Evolutionary conservation across 1,140 invertebrate genomes (phyloP).

Genomic region (Trichogramma pretiosum): DNA sequence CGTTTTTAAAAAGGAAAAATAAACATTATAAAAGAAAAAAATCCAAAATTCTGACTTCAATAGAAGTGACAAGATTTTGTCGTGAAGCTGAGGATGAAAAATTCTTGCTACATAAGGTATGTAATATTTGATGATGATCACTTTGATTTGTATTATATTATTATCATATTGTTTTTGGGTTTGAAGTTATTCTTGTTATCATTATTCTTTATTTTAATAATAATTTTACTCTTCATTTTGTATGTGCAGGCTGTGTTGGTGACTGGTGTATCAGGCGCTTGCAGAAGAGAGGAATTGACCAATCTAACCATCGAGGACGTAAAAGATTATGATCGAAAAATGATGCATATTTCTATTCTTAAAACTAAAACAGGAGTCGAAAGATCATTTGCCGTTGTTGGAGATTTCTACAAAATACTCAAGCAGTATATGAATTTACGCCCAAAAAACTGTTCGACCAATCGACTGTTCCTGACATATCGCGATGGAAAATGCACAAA

Average conservation of each 20-base stretch:
- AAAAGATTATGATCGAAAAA: background rate
- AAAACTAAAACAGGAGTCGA: constrained; percentile 1
- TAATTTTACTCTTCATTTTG: too few relatives aligned
- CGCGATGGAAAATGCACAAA: background rate
- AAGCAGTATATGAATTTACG: background rate
- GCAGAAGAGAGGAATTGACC: background rate
- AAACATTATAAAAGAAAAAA: background rate
- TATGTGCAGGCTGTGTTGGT: background rate
- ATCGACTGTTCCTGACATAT: background rate
- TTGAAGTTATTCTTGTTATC: too few relatives aligned
- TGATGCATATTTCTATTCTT: background rate
- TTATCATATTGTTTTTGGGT: too few relatives aligned
- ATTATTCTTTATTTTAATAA: too few relatives aligned
- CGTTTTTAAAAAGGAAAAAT: background rate
- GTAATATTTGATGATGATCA: too few relatives aligned
- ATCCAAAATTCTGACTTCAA: background rate
- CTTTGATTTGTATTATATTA: too few relatives aligned
- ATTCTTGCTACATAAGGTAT: too few relatives aligned
- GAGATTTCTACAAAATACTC: background rate
- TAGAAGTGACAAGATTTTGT: too few relatives aligned
- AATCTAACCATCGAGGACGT: background rate
- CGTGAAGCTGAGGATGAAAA: too few relatives aligned
- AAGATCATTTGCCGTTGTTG: background rate
- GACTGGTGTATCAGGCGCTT: background rate
- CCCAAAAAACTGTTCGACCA: background rate